These are phyloP conservation scores for Heliconius congener DNA, from an alignment of 1,140 invertebrate species.

Conservation along the genomic window DNA sequence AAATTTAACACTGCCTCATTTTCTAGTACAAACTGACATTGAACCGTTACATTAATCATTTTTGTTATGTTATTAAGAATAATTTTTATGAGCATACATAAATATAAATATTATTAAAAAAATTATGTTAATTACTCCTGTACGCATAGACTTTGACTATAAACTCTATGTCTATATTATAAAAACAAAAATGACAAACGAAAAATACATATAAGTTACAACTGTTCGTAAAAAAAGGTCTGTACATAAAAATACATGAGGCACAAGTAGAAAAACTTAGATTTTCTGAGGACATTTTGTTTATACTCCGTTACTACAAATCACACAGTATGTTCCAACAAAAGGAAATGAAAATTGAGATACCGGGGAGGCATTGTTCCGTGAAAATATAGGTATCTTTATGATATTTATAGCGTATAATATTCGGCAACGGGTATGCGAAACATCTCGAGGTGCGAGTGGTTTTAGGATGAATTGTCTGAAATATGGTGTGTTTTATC, in stretches of 20 bases:
- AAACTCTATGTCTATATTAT: too few relatives aligned
- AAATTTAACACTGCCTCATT: too few relatives aligned
- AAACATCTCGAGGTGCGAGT: slow-evolving; percentile 7
- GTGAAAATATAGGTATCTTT: slow-evolving; percentile 72
- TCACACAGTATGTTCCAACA: slow-evolving; percentile 71
- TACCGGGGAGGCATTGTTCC: slow-evolving; percentile 72
- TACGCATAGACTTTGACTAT: too few relatives aligned
- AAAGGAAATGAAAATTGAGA: slow-evolving; percentile 78
- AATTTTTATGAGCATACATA: too few relatives aligned
- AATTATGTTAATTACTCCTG: too few relatives aligned
- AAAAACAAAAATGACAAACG: too few relatives aligned
- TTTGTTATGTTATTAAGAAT: too few relatives aligned
- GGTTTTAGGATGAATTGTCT: slow-evolving; percentile 3
- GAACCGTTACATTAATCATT: too few relatives aligned
- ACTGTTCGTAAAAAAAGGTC: background rate
- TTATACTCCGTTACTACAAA: slow-evolving; percentile 75
- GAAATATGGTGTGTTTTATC: slow-evolving; percentile 1
- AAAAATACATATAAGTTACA: background rate
- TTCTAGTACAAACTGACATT: too few relatives aligned
- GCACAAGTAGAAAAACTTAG: background rate
- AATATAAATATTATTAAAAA: too few relatives aligned
- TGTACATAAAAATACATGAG: background rate
- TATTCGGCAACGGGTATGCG: slow-evolving; percentile 49
- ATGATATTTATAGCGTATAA: slow-evolving; percentile 70
- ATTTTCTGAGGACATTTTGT: slow-evolving; percentile 60